phyloP scores from a whole-genome alignment of 2,113 vertebrate genomes.

The Coturnix japonica region DNA sequence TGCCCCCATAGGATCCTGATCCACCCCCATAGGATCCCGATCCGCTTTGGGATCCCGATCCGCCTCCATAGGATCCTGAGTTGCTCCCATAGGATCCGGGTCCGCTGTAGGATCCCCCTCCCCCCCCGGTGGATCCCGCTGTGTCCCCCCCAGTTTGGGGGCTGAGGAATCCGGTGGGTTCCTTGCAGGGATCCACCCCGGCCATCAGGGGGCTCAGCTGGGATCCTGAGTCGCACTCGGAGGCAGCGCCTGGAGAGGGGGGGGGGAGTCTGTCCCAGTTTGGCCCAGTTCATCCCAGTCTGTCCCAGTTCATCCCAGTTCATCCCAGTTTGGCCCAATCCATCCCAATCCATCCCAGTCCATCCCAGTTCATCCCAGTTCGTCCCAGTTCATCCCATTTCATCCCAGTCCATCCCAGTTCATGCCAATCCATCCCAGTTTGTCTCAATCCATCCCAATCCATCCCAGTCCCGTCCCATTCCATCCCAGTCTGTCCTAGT shows the following conservation, averaged over 20 bases:
- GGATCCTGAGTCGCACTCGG: slow-evolving; percentile 61
- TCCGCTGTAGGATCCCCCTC: not conserved
- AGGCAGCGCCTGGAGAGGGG: not conserved
- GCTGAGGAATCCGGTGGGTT: not conserved
- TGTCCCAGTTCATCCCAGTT: not conserved
- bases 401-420: not conserved
- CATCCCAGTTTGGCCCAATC: not conserved
- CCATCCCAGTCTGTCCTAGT: not conserved
- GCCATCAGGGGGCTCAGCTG: slow-evolving; percentile 61
- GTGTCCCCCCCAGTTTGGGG: not conserved
- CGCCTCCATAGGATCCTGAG: not conserved
- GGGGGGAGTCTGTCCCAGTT: not conserved
- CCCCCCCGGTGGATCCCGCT: not conserved
- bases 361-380: not conserved
- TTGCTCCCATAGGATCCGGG: not conserved
- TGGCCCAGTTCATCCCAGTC: not conserved
- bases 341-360: not conserved
- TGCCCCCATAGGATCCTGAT: rapidly evolving
- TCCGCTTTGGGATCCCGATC: not conserved
- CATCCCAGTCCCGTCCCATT: no score
- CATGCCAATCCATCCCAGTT: not conserved
- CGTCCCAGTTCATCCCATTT: not conserved
- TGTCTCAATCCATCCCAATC: not conserved
- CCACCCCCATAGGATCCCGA: no score
- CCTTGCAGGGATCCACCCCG: slow-evolving; percentile 1